Conservation (phyloP, 2,888 invertebrate genomes). For the Parnassius mnemosyne region DNA sequence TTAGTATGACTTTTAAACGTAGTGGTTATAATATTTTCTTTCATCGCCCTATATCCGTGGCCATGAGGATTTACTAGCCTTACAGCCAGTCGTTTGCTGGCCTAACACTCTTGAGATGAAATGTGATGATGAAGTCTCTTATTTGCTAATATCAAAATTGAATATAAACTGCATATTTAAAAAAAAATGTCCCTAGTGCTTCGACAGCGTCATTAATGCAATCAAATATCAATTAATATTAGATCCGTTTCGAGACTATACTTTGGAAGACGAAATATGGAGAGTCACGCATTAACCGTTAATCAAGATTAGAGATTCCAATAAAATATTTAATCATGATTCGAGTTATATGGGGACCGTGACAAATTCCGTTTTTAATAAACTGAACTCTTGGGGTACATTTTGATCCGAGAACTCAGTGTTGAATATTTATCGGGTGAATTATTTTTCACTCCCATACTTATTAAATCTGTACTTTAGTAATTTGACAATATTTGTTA, state of each 20-base stretch:
- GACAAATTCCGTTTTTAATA: constrained; percentile 60
- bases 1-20: no score
- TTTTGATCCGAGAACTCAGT: constrained; percentile 21
- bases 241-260: constrained; percentile 20
- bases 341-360: constrained; percentile 67
- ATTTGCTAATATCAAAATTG: no score
- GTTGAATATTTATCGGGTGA: neutral
- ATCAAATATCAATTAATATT: constrained; percentile 33
- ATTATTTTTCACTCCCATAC: no score
- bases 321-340: constrained; percentile 56
- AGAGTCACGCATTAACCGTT: constrained; percentile 61
- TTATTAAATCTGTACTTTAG: no score
- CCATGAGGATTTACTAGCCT: no score
- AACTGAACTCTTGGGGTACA: constrained; percentile 30
- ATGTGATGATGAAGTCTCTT: no score
- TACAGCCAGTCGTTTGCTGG: no score
- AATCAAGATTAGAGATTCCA: constrained; percentile 61
- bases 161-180: no score
- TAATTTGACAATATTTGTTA: no score
- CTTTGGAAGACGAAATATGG: constrained; percentile 41
- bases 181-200: neutral
- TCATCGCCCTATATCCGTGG: no score
- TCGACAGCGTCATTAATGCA: neutral
- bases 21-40: no score
- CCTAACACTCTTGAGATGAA: no score